phyloP scores from a whole-genome alignment of 92 coral and sea anemone genomes.

The Epizoanthus ramosus region DNA sequence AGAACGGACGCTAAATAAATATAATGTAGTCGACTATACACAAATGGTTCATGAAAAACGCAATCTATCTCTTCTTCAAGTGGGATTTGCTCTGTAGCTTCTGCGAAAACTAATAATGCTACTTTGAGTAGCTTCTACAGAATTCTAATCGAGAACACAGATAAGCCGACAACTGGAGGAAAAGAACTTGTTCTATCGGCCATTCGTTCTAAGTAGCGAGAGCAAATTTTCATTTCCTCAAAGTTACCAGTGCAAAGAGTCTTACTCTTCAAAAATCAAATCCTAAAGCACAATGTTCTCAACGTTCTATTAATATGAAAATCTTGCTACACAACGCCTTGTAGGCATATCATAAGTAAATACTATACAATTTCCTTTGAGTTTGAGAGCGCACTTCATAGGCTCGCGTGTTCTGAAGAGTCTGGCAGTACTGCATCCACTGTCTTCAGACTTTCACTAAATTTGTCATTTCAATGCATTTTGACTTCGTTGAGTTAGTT shows the following conservation, averaged over 20 bases:
- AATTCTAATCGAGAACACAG: background rate
- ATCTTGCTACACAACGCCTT: constrained; percentile 22
- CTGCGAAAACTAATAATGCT: background rate
- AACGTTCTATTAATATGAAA: constrained; percentile 16
- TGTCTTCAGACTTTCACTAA: background rate
- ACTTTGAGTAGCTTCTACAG: constrained; percentile 17
- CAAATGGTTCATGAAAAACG: constrained; percentile 22
- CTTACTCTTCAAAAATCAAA: constrained; percentile 20
- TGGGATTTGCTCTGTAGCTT: background rate
- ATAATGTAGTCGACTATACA: constrained; percentile 20
- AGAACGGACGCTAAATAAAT: constrained; percentile 34
- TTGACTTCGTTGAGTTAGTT: background rate
- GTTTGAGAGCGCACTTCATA: constrained; percentile 1
- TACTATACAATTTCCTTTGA: constrained; percentile 25
- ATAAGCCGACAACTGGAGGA: background rate
- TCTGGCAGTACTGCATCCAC: background rate
- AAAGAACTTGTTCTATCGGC: background rate
- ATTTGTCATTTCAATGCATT: constrained; percentile 2
- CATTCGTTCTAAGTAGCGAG: background rate
- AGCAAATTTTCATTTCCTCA: background rate
- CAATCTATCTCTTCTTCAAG: background rate
- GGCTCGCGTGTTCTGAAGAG: constrained; percentile 19
- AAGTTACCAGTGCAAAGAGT: constrained; percentile 20
- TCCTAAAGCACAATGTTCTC: background rate
- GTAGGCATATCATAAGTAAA: background rate